A percentile compares a stretch with the other conserved stretches of the same genome.
These are phyloP conservation scores for Heliconius melpomene DNA, from an alignment of 1,140 invertebrate genomes.

Conservation along the genomic window DNA sequence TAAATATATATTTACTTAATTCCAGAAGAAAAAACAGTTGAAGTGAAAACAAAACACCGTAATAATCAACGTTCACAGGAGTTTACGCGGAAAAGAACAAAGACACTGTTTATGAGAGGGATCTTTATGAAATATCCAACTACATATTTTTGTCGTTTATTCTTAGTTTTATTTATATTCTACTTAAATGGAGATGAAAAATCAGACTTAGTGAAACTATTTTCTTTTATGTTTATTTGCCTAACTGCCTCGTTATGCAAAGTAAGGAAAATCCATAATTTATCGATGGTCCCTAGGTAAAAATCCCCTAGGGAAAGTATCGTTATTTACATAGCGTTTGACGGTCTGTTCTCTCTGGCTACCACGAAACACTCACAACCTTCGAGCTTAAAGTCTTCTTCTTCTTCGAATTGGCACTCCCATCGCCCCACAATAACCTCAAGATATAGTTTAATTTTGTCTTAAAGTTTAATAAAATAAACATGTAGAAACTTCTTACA, in stretches of 20 bases:
- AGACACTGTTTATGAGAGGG: conserved; percentile 5
- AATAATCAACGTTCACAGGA: conserved; percentile 11
- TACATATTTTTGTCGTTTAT: conserved; percentile 2
- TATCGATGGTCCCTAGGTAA: no score
- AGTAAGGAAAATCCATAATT: no score
- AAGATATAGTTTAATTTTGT: no score
- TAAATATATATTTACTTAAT: neutral
- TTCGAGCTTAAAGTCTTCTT: no score
- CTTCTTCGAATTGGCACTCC: no score
- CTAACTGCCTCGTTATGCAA: neutral
- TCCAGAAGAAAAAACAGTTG: neutral
- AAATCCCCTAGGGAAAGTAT: no score
- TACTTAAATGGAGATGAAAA: neutral
- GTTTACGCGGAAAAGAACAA: conserved; percentile 11
- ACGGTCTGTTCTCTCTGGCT: no score
- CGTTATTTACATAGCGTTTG: no score
- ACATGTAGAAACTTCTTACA: neutral
- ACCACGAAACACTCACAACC: no score
- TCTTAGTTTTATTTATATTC: neutral
- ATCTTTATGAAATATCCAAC: neutral
- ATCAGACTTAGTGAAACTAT: neutral
- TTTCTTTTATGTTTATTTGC: neutral
- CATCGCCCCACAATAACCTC: no score
- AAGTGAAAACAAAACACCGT: neutral
- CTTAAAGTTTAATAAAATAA: neutral